Evolutionary conservation across 2,113 vertebrate genomes (phyloP).

Genomic region (Daubentonia madagascariensis): DNA sequence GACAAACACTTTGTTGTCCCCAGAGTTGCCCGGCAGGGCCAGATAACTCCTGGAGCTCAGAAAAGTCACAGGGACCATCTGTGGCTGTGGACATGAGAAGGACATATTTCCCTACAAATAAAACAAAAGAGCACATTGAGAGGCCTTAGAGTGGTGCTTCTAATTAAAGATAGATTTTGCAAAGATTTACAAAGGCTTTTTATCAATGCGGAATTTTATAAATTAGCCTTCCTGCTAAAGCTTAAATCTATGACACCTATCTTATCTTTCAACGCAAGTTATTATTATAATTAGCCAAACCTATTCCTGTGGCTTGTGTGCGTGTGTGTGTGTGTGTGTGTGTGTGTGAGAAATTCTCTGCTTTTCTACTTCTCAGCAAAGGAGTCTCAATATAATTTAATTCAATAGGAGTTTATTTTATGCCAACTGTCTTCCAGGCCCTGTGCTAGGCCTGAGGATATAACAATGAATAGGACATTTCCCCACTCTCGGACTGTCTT

Average conservation of each 20-base stretch:
- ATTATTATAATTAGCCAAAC: not conserved
- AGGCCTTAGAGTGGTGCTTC: not conserved
- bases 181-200: not conserved
- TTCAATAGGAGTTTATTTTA: not conserved
- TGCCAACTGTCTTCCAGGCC: not conserved
- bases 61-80: conserved; percentile 90
- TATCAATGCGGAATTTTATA: not conserved
- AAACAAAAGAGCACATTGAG: not conserved
- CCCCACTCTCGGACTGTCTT: no score
- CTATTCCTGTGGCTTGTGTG: no score
- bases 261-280: not conserved
- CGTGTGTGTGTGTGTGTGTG: not conserved
- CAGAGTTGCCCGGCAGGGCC: conserved; percentile 78
- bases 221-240: not conserved
- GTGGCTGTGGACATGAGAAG: conserved; percentile 90
- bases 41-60: conserved; percentile 87
- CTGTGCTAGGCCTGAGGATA: not conserved
- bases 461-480: not conserved
- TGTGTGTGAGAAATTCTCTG: not conserved
- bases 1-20: conserved; percentile 47
- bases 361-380: not conserved
- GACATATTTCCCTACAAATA: conserved; percentile 89
- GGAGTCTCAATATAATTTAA: not conserved
- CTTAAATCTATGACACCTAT: not conserved
- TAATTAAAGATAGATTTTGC: not conserved